phyloP scores from a whole-genome alignment of 2,888 invertebrate species.

The Antheraea yamamai region DNA sequence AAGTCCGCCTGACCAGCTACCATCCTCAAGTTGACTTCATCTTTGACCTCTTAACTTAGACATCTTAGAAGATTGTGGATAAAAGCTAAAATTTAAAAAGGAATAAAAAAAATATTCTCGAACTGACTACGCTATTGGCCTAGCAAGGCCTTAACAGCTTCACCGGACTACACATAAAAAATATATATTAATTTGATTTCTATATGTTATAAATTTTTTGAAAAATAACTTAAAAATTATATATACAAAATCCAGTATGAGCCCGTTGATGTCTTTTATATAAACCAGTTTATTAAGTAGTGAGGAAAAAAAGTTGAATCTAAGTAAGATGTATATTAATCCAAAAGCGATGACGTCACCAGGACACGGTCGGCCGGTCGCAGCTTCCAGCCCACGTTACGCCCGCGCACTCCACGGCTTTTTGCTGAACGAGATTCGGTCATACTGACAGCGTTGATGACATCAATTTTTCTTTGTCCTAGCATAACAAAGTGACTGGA shows the following conservation, averaged over 20 bases:
- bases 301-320: conserved; percentile 6
- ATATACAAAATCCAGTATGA: conserved; percentile 3
- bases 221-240: background rate
- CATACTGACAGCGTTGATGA: conserved; percentile 21
- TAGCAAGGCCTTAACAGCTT: too few relatives aligned
- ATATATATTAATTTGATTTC: background rate
- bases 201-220: background rate
- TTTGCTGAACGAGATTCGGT: conserved; percentile 24
- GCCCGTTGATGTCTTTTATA: conserved; percentile 46
- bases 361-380: conserved; percentile 39
- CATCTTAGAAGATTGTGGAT: too few relatives aligned
- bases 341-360: conserved; percentile 40
- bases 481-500: too few relatives aligned
- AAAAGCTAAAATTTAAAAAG: too few relatives aligned
- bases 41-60: too few relatives aligned
- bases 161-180: too few relatives aligned
- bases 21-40: background rate
- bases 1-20: too few relatives aligned
- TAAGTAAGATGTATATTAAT: conserved; percentile 13
- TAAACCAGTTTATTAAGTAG: conserved; percentile 1
- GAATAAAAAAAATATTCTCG: too few relatives aligned
- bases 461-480: too few relatives aligned
- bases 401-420: conserved; percentile 39
- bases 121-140: too few relatives aligned
- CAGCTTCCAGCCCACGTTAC: conserved; percentile 50